These are phyloP conservation scores for Acestrorhynchus altus DNA, from an alignment of 2,797 vertebrate genomes.

Conservation along the genomic window DNA sequence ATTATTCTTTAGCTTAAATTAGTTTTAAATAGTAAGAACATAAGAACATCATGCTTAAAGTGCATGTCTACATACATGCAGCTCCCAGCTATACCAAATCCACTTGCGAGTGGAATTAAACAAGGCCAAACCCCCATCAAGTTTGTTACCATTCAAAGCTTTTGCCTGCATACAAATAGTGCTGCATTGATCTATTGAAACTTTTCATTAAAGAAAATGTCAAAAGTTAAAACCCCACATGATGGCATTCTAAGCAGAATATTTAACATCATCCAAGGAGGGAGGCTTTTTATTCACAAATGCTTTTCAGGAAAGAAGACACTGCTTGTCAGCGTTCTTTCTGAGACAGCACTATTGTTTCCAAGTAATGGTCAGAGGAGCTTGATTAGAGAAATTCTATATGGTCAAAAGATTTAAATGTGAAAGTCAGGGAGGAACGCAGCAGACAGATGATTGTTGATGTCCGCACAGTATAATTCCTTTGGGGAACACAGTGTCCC, in stretches of 20 bases:
- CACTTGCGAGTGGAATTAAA: background rate
- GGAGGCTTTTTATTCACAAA: constrained; percentile 8
- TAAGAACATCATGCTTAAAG: background rate
- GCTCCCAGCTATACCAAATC: background rate
- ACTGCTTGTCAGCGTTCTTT: constrained; percentile 7
- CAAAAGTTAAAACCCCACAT: constrained; percentile 13
- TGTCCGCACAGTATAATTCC: constrained; percentile 52
- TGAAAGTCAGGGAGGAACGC: constrained; percentile 47
- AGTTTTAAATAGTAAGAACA: background rate
- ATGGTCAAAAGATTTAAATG: constrained; percentile 54
- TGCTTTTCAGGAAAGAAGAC: background rate
- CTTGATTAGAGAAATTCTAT: constrained; percentile 59
- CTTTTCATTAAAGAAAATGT: background rate
- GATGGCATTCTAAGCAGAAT: background rate
- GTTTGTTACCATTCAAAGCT: background rate
- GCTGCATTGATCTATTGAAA: background rate
- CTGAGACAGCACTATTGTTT: constrained; percentile 42
- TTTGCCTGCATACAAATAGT: constrained; percentile 12
- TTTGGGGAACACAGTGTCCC: background rate
- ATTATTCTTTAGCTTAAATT: background rate
- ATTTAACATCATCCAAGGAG: background rate
- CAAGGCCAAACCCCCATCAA: background rate
- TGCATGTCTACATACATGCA: constrained; percentile 1
- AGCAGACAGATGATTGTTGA: constrained; percentile 64
- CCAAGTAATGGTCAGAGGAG: constrained; percentile 48